A percentile compares a stretch with the other conserved stretches of the same genome.
Conservation (phyloP, 2,113 vertebrate genomes). For the Poeciliopsis turrubarensis region DNA sequence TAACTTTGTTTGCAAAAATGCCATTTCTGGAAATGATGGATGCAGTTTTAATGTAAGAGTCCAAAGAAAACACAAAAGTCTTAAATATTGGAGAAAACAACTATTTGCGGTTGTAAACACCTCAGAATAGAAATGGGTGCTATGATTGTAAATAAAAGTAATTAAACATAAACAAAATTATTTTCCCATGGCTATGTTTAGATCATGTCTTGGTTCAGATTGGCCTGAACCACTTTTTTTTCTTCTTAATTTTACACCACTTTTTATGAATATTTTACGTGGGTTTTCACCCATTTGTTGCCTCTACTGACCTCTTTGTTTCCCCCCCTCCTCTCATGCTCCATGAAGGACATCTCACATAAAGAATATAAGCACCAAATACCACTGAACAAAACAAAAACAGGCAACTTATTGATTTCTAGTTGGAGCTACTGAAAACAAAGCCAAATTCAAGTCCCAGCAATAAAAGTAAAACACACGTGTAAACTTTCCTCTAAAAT, state of each 20-base stretch:
- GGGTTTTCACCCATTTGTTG: slow-evolving; percentile 7
- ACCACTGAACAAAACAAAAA: slow-evolving; percentile 1
- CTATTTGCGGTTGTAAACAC: slow-evolving; percentile 18
- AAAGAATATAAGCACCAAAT: slow-evolving; percentile 8
- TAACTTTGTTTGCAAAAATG: slow-evolving; percentile 31
- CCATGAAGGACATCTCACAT: background rate
- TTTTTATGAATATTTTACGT: slow-evolving; percentile 10
- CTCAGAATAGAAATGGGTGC: slow-evolving; percentile 21
- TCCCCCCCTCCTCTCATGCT: slow-evolving; percentile 3
- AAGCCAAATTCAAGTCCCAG: slow-evolving; percentile 9
- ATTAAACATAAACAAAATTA: background rate
- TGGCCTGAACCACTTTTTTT: slow-evolving; percentile 16
- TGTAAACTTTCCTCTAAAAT: slow-evolving; percentile 47
- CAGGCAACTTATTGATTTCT: slow-evolving; percentile 40
- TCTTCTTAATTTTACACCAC: background rate
- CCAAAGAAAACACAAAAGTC: slow-evolving; percentile 32
- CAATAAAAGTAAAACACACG: background rate
- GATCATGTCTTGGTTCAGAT: slow-evolving; percentile 26
- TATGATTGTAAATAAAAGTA: slow-evolving; percentile 40
- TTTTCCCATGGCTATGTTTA: background rate
- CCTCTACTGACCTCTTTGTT: slow-evolving; percentile 29
- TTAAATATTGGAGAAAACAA: slow-evolving; percentile 35
- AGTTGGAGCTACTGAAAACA: slow-evolving; percentile 39
- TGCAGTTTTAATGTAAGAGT: slow-evolving; percentile 4
- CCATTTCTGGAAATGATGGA: slow-evolving; percentile 3